A percentile compares a stretch with the other conserved stretches of the same genome.
Evolutionary conservation across 2,113 vertebrate species (phyloP).

Genomic region (Pterocles gutturalis): DNA sequence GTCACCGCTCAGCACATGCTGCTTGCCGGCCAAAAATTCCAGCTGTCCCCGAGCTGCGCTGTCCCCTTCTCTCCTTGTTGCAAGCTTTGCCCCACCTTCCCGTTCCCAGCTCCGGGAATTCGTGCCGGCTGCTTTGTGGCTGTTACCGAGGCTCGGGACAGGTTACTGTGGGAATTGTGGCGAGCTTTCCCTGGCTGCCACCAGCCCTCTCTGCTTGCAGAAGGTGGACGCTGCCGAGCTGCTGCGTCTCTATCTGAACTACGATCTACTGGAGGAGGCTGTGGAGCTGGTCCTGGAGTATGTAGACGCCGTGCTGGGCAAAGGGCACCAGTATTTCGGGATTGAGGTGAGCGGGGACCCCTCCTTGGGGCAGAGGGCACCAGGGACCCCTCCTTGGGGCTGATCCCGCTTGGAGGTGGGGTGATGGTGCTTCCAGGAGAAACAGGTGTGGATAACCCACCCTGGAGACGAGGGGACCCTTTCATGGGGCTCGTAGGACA

Average conservation of each 20-base stretch:
- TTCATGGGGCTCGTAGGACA: neutral
- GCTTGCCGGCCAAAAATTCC: neutral
- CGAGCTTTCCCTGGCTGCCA: rapidly evolving
- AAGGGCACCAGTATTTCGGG: conserved; percentile 92
- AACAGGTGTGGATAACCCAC: neutral
- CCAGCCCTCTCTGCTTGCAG: conserved; percentile 60
- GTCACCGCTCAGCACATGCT: rapidly evolving
- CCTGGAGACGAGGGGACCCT: neutral
- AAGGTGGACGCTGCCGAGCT: conserved; percentile 87
- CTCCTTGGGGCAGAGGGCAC: too few relatives aligned
- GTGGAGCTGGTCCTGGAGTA: conserved; percentile 92
- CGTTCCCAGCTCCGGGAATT: rapidly evolving
- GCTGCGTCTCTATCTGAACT: conserved; percentile 92
- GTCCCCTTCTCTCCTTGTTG: neutral
- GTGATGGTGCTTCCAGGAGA: too few relatives aligned
- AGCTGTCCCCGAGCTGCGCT: neutral
- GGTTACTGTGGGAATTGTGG: rapidly evolving
- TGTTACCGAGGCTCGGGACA: rapidly evolving
- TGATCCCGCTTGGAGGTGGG: neutral
- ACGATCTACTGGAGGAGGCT: conserved; percentile 89
- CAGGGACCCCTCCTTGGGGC: neutral
- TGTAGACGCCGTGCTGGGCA: conserved; percentile 89
- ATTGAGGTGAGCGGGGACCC: conserved; percentile 83
- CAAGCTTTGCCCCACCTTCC: neutral
- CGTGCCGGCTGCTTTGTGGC: rapidly evolving